phyloP scores from a whole-genome alignment of 2,113 vertebrate genomes.

The Petaurus breviceps region DNA sequence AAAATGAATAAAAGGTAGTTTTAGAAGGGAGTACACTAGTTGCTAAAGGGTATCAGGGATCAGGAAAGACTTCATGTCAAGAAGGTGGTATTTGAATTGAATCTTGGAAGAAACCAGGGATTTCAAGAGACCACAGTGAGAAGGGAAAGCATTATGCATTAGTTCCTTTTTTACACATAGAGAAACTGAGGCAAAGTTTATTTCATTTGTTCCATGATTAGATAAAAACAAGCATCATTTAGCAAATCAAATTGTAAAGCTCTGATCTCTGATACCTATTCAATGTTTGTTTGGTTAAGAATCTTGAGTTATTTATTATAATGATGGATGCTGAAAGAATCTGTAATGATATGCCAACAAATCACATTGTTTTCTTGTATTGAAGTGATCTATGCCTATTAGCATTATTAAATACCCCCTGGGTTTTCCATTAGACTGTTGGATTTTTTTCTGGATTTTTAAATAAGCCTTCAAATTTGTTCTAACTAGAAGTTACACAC shows the following conservation, averaged over 20 bases:
- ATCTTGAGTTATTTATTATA: slow-evolving; percentile 36
- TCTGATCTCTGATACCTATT: slow-evolving; percentile 42
- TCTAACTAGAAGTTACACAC: background rate
- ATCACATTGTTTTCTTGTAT: slow-evolving; percentile 46
- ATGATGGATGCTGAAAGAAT: slow-evolving; percentile 10
- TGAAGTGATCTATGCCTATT: slow-evolving; percentile 31
- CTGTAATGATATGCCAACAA: slow-evolving; percentile 45
- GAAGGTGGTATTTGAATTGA: background rate
- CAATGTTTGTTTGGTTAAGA: slow-evolving; percentile 27
- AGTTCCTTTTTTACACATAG: background rate
- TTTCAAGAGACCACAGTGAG: background rate
- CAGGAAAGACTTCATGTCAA: background rate
- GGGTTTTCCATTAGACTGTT: slow-evolving; percentile 27
- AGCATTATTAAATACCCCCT: slow-evolving; percentile 43
- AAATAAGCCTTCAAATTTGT: slow-evolving; percentile 27
- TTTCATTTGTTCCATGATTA: background rate
- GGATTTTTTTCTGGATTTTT: slow-evolving; percentile 44
- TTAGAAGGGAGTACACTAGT: background rate
- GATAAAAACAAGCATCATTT: background rate
- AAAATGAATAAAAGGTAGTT: background rate
- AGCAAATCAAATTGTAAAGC: slow-evolving; percentile 26
- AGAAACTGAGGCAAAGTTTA: background rate
- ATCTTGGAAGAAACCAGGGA: background rate
- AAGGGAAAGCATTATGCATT: background rate
- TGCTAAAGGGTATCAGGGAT: background rate